Evolutionary conservation across 2,113 vertebrate genomes (phyloP), one percentile per base, ranked within the genome.

Genomic region (Periophthalmus modestus): DNA sequence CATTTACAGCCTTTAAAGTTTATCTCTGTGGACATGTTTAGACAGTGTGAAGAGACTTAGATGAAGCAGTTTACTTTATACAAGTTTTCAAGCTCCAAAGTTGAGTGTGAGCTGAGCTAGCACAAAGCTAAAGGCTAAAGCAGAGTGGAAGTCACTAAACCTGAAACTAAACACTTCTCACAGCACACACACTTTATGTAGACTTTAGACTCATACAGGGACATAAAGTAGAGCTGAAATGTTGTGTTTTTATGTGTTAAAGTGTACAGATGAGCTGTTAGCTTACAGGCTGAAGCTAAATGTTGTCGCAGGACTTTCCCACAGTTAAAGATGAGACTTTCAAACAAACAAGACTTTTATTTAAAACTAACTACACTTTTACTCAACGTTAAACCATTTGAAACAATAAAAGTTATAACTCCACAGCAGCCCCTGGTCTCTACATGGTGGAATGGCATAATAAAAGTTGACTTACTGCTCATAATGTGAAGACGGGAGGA

Each of bases 401-500:
- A 43, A 65, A 65, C 10, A n/a, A 2, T 0, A 12, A n/a, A 39
- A 1, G 34, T 28, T 63, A 15, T 7, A 14, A 0, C 43, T 34
- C 19, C 1, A 69, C 28, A 24, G 7, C 13, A 34, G 23, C 33
- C 48, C 48, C n/a, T 19, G 7, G 63, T 78, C 74, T 55, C 71
- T 46, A 54, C 74, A 13, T 18, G 0, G 16, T 34, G 28, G 7
- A 18, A 62, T 7, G 23, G 10, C 48, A 39, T 68, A 79, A 78
- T 88, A 75, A 78, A 92, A 92, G 84, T 92, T 88, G 28, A 91
- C 93, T 94, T 92, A 95, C 94, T 93, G 91, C 91, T 94, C 94
- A 95, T 94, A 85, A 90, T 93, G 85, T 91, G 79, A 87, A 88
- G 91, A 93, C 90, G 90, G 92, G 92, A 92, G 92, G 92, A 94